Evolutionary conservation across 1,140 invertebrate genomes (phyloP).

Genomic region (Orussus abietinus): DNA sequence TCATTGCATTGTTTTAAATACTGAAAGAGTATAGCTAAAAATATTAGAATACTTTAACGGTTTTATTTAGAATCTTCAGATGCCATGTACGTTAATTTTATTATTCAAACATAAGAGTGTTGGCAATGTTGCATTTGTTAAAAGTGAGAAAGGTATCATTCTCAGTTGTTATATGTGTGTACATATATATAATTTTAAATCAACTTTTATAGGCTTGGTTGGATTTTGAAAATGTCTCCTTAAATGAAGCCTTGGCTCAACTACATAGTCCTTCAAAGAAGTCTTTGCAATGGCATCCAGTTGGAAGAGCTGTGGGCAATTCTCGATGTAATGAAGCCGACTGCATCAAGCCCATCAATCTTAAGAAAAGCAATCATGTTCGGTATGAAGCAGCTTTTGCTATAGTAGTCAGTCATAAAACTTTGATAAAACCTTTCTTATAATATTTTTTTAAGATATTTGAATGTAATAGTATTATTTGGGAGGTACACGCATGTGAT

Average conservation of each 20-base stretch:
- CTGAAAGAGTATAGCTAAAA: too few species aligned
- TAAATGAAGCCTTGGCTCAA: slow-evolving; percentile 22
- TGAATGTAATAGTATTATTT: slow-evolving; percentile 1
- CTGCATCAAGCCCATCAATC: slow-evolving; percentile 59
- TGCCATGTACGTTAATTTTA: slow-evolving; percentile 8
- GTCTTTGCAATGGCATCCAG: slow-evolving; percentile 63
- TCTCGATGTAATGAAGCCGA: slow-evolving; percentile 65
- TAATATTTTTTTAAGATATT: slow-evolving; percentile 25
- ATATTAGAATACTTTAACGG: too few species aligned
- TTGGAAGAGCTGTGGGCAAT: slow-evolving; percentile 70
- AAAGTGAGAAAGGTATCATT: too few species aligned
- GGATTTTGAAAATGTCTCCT: slow-evolving; percentile 58
- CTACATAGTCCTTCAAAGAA: slow-evolving; percentile 35
- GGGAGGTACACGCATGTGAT: too few species aligned
- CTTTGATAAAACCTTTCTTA: too few species aligned
- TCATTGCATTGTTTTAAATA: slow-evolving; percentile 6
- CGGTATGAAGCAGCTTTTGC: too few species aligned
- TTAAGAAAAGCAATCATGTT: too few species aligned
- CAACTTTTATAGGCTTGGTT: slow-evolving; percentile 63
- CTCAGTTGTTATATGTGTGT: too few species aligned
- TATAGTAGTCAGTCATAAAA: too few species aligned
- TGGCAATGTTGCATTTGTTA: too few species aligned
- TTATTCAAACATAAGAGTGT: slow-evolving; percentile 11
- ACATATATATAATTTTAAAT: slow-evolving; percentile 3
- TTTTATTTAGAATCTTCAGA: too few species aligned